Base-by-base conservation (phyloP, 2,888 invertebrate genomes). In the Lordiphosa andalusiaca region DNA sequence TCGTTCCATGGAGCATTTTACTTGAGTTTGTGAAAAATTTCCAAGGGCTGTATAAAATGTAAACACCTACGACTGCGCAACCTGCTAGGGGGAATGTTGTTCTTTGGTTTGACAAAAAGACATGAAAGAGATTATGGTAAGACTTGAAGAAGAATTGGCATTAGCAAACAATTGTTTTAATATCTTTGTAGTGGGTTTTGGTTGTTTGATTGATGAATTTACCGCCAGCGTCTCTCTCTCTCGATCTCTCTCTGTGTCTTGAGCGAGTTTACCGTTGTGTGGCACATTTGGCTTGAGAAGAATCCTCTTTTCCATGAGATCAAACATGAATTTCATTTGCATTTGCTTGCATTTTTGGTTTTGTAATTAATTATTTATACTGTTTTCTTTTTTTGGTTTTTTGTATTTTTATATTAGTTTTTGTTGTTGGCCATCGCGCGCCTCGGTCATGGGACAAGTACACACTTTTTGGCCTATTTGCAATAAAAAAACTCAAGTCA, bases 381-480 rank as follows among this genome's bases (percentile, higher is more conserved):
- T 63, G 36, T 16, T 59, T 64, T 65, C 37, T 60, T 40, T 46
- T 36, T 64, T 55, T 64, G 77, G 55, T 66, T 60, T 58, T 58
- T 67, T 61, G 59, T 59, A 12, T 55, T 59, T 59, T 59, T 56
- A 60, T 61, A 76, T 85, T 87, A 86, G 85, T 75, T 86, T 85
- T 86, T 83, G 88, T 83, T 87, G 88, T 87, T 89, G 89, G 89
- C 89, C 89, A 89, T 89, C 89, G 89, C 90, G 89, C 89, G 89
- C 89, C 89, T 89, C 90, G 89, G 88, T 89, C 89, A 86, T 75
- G 88, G 89, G 89, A 89, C 89, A 89, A 88, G 89, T 89, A 89
- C 89, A 89, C 89, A 89, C 89, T 89, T 89, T 89, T 88, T 88
- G 89, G 89, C 89, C 89, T 89, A 89, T 89, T 89, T 88, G 88